A percentile compares a stretch with the other conserved stretches of the same genome.
These are phyloP conservation scores for Dicentrarchus labrax DNA, from an alignment of 2,113 vertebrate species.

Conservation along the genomic window DNA sequence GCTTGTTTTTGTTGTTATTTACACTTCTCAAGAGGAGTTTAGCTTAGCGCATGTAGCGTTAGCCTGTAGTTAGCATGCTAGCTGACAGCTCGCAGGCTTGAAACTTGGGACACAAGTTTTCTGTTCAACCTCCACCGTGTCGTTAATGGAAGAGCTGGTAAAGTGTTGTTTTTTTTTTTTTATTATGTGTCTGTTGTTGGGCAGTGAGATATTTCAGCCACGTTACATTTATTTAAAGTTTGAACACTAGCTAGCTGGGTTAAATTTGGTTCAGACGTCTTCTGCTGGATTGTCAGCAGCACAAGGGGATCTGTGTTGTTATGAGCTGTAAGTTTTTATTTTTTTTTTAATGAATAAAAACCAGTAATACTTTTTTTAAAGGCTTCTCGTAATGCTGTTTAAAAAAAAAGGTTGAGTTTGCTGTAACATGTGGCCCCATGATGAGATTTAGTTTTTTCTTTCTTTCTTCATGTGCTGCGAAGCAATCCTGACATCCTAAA, in stretches of 20 bases:
- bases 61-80: constrained; percentile 70
- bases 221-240: neutral
- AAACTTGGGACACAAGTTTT: constrained; percentile 73
- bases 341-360: neutral
- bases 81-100: constrained; percentile 61
- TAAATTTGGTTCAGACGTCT: neutral
- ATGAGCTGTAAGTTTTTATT: constrained; percentile 1
- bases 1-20: constrained; percentile 59
- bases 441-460: neutral
- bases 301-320: constrained; percentile 36
- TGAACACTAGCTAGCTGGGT: neutral
- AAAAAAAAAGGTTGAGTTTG: neutral
- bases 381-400: neutral
- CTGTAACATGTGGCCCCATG: neutral
- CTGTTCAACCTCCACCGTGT: neutral
- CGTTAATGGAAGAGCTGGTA: neutral
- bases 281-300: no score
- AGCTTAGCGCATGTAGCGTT: constrained; percentile 74
- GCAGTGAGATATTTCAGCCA: neutral
- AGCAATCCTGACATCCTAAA: constrained; percentile 26
- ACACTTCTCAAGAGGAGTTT: constrained; percentile 69
- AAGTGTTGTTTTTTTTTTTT: neutral
- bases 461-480: no score
- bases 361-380: neutral
- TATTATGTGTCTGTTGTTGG: neutral